Conservation (phyloP, 2,797 vertebrate species). For the Halcyon leucocephala region DNA sequence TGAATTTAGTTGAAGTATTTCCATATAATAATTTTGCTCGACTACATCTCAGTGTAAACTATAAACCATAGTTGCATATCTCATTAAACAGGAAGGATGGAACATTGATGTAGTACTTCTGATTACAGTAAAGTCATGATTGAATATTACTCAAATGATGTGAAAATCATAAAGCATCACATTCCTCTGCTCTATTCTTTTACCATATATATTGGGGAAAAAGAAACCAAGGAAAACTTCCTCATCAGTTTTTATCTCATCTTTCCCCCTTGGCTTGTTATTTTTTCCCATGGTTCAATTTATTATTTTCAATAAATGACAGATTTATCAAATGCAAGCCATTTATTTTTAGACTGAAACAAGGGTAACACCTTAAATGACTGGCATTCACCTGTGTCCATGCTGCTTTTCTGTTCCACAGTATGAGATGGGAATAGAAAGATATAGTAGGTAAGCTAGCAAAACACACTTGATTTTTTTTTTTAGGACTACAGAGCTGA, state of each 20-base stretch:
- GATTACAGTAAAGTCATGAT: neutral
- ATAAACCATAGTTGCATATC: neutral
- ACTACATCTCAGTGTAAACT: neutral
- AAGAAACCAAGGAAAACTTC: neutral
- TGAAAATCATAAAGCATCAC: neutral
- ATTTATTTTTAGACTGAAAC: neutral
- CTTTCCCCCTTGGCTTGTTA: neutral
- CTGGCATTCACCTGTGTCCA: neutral
- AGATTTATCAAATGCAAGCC: neutral
- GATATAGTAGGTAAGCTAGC: neutral
- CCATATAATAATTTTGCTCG: neutral
- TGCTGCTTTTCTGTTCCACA: neutral
- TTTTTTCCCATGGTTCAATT: neutral
- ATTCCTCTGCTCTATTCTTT: neutral
- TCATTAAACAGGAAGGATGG: neutral
- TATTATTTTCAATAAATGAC: slow-evolving; percentile 8
- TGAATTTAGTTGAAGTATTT: neutral
- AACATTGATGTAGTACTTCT: neutral
- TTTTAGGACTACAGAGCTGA: neutral
- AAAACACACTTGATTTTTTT: neutral
- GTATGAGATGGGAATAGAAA: neutral
- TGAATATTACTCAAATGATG: neutral
- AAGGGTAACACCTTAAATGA: neutral
- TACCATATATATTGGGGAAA: neutral
- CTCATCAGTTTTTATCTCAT: neutral